Conservation (phyloP, 1,140 invertebrate species). For the Adelges cooleyi region DNA sequence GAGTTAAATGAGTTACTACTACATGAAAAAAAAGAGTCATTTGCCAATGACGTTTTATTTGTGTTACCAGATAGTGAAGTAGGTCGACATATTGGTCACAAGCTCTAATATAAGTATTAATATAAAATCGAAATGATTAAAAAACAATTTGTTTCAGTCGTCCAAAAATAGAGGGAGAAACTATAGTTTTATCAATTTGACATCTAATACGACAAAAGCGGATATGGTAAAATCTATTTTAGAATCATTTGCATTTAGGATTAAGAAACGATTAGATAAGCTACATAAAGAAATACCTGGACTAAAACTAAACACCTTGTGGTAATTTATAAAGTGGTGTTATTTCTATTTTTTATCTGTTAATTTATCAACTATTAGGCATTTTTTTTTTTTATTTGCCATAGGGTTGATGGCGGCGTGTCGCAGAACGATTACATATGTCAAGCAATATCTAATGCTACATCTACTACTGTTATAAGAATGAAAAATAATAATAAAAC, state of each 20-base stretch:
- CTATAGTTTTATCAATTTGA: slow-evolving; percentile 74
- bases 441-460: slow-evolving; percentile 64
- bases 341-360: neutral
- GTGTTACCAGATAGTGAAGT: slow-evolving; percentile 16
- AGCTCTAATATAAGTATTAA: neutral
- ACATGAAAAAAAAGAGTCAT: neutral
- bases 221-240: slow-evolving; percentile 73
- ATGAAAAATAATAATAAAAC: slow-evolving; percentile 56
- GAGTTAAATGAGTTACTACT: slow-evolving; percentile 8
- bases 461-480: slow-evolving; percentile 44
- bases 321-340: neutral
- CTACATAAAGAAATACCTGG: slow-evolving; percentile 19
- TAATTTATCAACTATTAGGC: neutral
- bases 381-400: neutral
- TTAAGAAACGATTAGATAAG: slow-evolving; percentile 18
- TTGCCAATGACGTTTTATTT: neutral
- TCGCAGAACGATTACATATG: slow-evolving; percentile 80
- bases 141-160: neutral
- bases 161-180: slow-evolving; percentile 40
- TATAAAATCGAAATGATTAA: neutral
- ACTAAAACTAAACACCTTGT: slow-evolving; percentile 6
- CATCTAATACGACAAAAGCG: slow-evolving; percentile 58
- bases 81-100: neutral
- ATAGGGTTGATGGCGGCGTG: slow-evolving; percentile 85
- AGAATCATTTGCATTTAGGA: slow-evolving; percentile 69